Conservation (phyloP, 2,888 invertebrate genomes). For the Amiota mariae region DNA sequence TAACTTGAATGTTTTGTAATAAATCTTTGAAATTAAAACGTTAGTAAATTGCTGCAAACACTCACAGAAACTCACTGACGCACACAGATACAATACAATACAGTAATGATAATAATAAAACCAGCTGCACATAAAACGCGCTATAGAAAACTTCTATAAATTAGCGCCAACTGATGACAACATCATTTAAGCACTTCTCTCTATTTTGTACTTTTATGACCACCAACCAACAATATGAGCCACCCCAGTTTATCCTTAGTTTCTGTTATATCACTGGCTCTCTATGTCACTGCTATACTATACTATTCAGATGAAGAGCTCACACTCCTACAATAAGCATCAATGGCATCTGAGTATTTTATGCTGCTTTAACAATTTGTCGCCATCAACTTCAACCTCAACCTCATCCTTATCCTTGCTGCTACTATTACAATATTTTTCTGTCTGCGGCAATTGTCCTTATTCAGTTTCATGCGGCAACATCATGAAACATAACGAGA, state of each 20-base stretch:
- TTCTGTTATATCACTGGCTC: too few relatives aligned
- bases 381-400: constrained; percentile 26
- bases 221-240: neutral
- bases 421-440: neutral
- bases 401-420: neutral
- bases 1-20: constrained; percentile 16
- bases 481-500: neutral
- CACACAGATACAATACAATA: neutral
- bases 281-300: too few relatives aligned
- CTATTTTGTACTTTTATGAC: constrained; percentile 25
- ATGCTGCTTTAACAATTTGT: constrained; percentile 40
- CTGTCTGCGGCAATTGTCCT: constrained; percentile 1
- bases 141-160: constrained; percentile 37
- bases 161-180: constrained; percentile 38
- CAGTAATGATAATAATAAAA: constrained; percentile 13
- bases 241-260: neutral
- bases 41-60: constrained; percentile 28
- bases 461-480: constrained; percentile 4
- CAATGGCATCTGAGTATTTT: constrained; percentile 17
- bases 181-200: neutral
- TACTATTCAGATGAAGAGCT: too few relatives aligned
- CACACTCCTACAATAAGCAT: neutral
- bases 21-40: constrained; percentile 40
- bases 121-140: constrained; percentile 39
- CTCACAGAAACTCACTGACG: neutral